phyloP scores from a whole-genome alignment of 2,113 vertebrate genomes.

The Pogonocichla stellata region DNA sequence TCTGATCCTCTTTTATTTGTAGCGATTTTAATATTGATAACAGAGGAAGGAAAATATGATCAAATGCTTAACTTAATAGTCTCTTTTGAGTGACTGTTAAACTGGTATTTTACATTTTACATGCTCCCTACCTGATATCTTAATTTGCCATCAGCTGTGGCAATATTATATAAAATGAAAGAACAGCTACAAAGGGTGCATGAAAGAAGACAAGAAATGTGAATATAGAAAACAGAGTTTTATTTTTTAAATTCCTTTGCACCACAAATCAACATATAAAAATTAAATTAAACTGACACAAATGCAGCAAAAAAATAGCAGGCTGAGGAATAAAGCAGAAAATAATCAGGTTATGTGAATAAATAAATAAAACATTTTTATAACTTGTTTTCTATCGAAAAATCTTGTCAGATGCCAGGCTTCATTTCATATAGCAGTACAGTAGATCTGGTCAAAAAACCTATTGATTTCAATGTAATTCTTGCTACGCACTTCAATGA shows the following conservation, averaged over 20 bases:
- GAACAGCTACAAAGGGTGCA: background rate
- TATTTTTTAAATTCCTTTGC: background rate
- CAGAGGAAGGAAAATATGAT: background rate
- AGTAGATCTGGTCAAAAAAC: background rate
- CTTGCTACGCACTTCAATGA: background rate
- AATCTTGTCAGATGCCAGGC: background rate
- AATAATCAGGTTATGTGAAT: background rate
- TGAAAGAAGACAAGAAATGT: background rate
- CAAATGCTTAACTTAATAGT: background rate
- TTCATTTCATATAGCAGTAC: background rate
- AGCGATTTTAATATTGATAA: background rate
- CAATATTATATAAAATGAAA: background rate
- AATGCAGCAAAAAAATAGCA: background rate
- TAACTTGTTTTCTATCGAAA: background rate
- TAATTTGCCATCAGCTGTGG: background rate
- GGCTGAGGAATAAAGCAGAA: background rate
- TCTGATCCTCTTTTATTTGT: background rate
- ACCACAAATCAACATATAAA: background rate
- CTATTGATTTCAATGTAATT: background rate
- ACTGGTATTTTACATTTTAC: background rate
- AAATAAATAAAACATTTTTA: background rate
- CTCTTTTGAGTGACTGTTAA: background rate
- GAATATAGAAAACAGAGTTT: background rate
- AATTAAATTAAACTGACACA: background rate
- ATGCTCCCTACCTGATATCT: background rate